Percentiles rank a stretch among this genome's conserved stretches.
These are phyloP conservation scores for Laupala kohalensis DNA, from an alignment of 1,140 invertebrate genomes.

Conservation along the genomic window DNA sequence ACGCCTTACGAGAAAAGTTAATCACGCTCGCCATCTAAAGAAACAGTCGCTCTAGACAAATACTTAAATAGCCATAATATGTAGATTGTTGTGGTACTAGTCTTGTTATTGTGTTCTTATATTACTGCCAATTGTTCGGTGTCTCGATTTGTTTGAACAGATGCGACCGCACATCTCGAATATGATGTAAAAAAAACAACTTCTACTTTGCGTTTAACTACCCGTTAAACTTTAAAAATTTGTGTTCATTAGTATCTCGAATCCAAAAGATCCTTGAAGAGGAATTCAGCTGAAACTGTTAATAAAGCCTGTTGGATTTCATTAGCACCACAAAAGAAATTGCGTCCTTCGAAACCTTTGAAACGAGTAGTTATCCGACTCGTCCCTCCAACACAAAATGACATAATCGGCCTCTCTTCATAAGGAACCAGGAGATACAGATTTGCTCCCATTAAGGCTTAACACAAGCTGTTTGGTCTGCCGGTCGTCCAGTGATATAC, in stretches of 20 bases:
- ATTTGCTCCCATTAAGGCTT: neutral
- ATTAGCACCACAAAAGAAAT: neutral
- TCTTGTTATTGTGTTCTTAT: neutral
- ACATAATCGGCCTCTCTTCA: neutral
- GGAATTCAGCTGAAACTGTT: neutral
- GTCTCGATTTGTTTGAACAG: no score
- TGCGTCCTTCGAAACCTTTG: neutral
- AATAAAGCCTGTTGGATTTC: neutral
- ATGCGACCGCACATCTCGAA: no score
- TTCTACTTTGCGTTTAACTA: no score
- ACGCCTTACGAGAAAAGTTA: neutral
- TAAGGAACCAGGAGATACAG: neutral
- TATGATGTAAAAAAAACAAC: no score
- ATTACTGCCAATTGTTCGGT: neutral
- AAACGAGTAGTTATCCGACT: neutral
- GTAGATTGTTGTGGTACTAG: neutral
- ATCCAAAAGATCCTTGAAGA: neutral
- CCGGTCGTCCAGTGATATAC: neutral
- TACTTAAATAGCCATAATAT: neutral
- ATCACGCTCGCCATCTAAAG: neutral
- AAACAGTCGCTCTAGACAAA: neutral
- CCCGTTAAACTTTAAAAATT: no score
- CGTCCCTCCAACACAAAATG: neutral
- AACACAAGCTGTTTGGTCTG: neutral
- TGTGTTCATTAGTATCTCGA: neutral